Base-by-base conservation (phyloP, 2,888 invertebrate species). In the Leistus spinibarbis region DNA sequence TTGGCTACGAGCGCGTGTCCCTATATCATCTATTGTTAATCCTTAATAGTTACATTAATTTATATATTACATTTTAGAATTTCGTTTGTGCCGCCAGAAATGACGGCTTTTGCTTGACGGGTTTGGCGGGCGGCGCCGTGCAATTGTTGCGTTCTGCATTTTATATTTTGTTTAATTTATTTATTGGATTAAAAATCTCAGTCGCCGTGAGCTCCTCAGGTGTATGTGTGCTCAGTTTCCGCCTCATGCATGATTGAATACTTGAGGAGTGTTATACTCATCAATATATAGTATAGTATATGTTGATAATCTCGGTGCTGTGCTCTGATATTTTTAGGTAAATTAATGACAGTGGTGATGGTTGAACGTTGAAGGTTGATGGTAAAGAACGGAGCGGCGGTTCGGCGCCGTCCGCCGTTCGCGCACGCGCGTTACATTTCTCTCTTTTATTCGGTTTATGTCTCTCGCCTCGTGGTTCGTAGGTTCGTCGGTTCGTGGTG, bases 41-140 rank as follows among this genome's bases (percentile, higher is more conserved):
- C 80, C 81, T 82, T 83, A 63, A 82, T 79, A 81, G 82, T 83
- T 82, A 83, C 82, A 82, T 81, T 80, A 79, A 78, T 79, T 78
- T 81, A 83, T 82, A 85, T 85, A 82, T 84, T 85, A 85, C 84
- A 85, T 82, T 85, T 86, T 86, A 86, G 86, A 86, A 86, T 86
- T 85, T 86, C 85, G 85, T 86, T 85, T 85, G 79, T 76, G 69
- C 76, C 69, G 57, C 63, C 77, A 74, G 75, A 75, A 40, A 57
- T 16, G 74, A 62, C 74, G 54, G 74, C 60, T 60, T 60, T 68
- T 74, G 74, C 74, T 74, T 68, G 72, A 72, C 72, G 72, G 70
- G 72, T 40, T 27, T 54, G 72, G 72, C 72, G 72, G 66, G 57
- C 66, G 66, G 66, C 56, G 72, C 19, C 69, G 69, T 24, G 60